Evolutionary conservation across 2,113 vertebrate species (phyloP).

Genomic region (Hippoglossus stenolepis): DNA sequence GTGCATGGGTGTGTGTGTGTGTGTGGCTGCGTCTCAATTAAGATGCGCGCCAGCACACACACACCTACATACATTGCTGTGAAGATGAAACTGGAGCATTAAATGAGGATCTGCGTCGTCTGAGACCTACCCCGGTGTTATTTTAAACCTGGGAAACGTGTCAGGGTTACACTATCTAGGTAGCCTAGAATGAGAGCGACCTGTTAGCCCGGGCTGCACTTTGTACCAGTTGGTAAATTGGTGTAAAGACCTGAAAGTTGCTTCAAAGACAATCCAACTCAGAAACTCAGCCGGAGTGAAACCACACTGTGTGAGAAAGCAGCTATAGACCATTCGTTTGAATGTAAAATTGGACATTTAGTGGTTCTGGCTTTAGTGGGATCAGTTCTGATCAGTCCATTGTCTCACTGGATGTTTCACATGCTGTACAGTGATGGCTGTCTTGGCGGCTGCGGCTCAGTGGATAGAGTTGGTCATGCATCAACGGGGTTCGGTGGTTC

Average conservation of each 20-base stretch:
- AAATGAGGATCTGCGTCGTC: constrained; percentile 75
- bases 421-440: no score
- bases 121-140: constrained; percentile 79
- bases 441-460: no score
- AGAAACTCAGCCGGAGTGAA: background rate
- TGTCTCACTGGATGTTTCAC: no score
- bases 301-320: background rate
- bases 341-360: background rate
- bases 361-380: background rate
- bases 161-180: constrained; percentile 77
- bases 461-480: no score
- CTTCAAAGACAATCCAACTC: background rate
- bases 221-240: constrained; percentile 19
- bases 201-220: constrained; percentile 24
- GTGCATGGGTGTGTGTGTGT: constrained; percentile 7
- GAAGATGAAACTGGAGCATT: constrained; percentile 68
- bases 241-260: background rate
- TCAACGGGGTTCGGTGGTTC: no score
- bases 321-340: background rate
- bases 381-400: no score
- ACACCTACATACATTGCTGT: constrained; percentile 29
- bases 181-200: constrained; percentile 65
- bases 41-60: background rate
- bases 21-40: constrained; percentile 39
- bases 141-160: constrained; percentile 74